Base-by-base conservation (phyloP, 2,888 invertebrate genomes). In the Bembecia ichneumoniformis region DNA sequence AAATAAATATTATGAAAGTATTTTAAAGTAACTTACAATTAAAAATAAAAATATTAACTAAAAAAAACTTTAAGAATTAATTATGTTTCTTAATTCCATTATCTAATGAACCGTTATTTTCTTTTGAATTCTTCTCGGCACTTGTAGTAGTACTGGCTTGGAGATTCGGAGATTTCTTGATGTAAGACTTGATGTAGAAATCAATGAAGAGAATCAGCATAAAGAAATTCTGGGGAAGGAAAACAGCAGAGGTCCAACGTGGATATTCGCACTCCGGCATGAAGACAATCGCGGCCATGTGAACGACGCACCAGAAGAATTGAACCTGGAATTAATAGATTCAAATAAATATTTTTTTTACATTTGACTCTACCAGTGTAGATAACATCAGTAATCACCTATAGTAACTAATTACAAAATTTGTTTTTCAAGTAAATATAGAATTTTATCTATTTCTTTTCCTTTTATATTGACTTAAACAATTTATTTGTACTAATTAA, bases 161-260 rank as follows among this genome's bases (percentile, higher is more conserved):
- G 2, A 49, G 16, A 46, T 60, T 63, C 0, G 74, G 71, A 5
- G 28, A 28, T 54, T 82, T 83, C 14, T 53, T 72, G 1, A 91
- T 59, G 60, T 93, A 93, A 0, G 90, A 64, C 60, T 90, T 90
- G 47, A 88, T 87, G 57, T 93, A 93, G 66, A 93, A 93, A 51
- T 93, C 91, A 1, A 79, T 62, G 62, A 93, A 93, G 1, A 93
- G 71, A 3, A 89, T 60, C 0, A 92, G 74, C 88, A 93, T 91
- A 60, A 91, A 90, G 0, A 90, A 40, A 65, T 92, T 91, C 64
- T 93, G 93, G 0, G 91, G 90, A 0, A 92, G 67, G 46, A 91
- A 84, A 0, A 91, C n/a, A 0, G 86, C 80, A 0, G 87, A 74
- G 0, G 74, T 68, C 84, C 89, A 88, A 9, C 82, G 78, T 1